Base-by-base conservation (phyloP, 2,113 vertebrate genomes). In the Naja naja region DNA sequence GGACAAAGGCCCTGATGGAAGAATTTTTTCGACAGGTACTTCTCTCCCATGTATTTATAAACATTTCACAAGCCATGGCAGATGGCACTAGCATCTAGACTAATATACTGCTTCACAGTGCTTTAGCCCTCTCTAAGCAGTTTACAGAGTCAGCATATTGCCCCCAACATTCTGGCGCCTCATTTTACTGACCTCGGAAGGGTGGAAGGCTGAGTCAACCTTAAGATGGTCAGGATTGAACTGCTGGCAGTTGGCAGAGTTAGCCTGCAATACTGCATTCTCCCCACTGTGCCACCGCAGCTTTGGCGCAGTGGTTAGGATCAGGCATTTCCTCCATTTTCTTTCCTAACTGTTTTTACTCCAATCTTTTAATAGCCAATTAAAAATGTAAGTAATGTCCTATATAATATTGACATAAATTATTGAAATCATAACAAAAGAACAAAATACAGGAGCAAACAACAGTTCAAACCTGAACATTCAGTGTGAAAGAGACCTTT, bases 1-100 rank as follows among this genome's bases (percentile, higher is more conserved):
- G 99, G 99, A 99, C 99, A 92, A 98, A 98, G 94, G 98, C 99
- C 45, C 97, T 99, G 60, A 98, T 99, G 97, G 99, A 99, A 96
- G 99, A 99, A 97, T 99, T 99, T 96, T 99, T 99, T 97, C 97
- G 97, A 97, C 99, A 99, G 98, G 99, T 99, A 94, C 94, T 30
- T 47, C 4, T 20, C 53, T 56, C 93, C 92, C 95, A 92, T 94
- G 39, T 94, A 91, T 94, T 94, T 69, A 93, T 93, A 93, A 49
- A 45, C 93, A 58, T 94, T 94, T 87, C 93, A 93, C 27, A 91
- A 89, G 69, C 34, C 93, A 30, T 88, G 18, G 16, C 93, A 93
- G 54, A 88, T n/a, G 55, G 30, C 64, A n/a, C 4, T 34, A 69
- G 30, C 64, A 69, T 14, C 6, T 69, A 69, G 30, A 69, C 14